phyloP scores from a whole-genome alignment of 2,888 invertebrate genomes.

The Zaprionus bogoriensis region DNA sequence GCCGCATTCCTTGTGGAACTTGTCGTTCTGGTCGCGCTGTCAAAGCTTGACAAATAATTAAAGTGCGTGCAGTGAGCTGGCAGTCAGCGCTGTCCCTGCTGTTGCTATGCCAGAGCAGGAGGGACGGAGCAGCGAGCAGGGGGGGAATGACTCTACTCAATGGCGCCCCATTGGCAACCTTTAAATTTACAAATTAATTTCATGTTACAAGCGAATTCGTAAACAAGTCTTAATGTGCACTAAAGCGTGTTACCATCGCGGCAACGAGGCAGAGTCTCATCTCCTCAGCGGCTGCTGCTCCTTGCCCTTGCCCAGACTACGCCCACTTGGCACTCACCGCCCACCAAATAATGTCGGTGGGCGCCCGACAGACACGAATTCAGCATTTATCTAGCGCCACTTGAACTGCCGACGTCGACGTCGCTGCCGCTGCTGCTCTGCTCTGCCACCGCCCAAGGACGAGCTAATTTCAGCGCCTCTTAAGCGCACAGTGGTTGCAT shows the following conservation, averaged over 20 bases:
- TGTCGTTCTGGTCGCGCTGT: conserved; percentile 13
- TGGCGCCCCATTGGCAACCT: conserved; percentile 53
- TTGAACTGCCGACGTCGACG: conserved; percentile 48
- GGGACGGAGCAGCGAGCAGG: conserved; percentile 2
- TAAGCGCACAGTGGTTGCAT: conserved; percentile 71
- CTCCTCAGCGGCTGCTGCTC: not conserved
- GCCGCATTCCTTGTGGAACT: too few species aligned
- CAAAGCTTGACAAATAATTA: conserved; percentile 45
- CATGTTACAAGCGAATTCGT: conserved; percentile 77
- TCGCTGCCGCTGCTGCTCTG: conserved; percentile 25
- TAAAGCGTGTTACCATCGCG: conserved; percentile 67
- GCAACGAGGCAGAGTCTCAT: conserved; percentile 30
- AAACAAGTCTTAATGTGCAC: conserved; percentile 79
- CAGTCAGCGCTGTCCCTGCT: not conserved
- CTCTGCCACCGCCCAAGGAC: too few species aligned
- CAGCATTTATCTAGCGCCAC: conserved; percentile 79
- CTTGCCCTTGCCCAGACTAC: not conserved
- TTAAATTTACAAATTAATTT: conserved; percentile 79
- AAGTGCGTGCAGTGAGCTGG: conserved; percentile 43
- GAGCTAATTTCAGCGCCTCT: conserved; percentile 75
- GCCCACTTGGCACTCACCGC: conserved; percentile 29
- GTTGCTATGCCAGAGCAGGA: not conserved
- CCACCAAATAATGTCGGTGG: conserved; percentile 65
- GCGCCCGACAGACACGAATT: conserved; percentile 78
- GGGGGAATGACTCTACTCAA: too few species aligned